These are phyloP conservation scores for Opisthocomus hoazin DNA, from an alignment of 2,113 vertebrate species.

Conservation along the genomic window DNA sequence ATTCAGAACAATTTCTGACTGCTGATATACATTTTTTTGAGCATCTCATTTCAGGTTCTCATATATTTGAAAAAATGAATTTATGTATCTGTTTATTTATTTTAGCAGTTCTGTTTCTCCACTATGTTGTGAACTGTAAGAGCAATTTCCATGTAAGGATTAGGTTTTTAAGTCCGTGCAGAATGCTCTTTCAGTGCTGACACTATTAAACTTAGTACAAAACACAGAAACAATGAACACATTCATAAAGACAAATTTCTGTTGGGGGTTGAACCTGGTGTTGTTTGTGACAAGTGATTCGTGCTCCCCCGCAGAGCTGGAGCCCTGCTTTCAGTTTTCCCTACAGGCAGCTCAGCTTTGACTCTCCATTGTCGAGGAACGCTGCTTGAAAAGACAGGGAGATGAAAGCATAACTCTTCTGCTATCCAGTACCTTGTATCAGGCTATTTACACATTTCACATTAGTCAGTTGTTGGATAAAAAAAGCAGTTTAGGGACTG, in stretches of 20 bases:
- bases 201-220: neutral
- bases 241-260: neutral
- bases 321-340: neutral
- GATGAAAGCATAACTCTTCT: neutral
- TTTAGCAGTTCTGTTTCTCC: neutral
- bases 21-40: too few species aligned
- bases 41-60: too few species aligned
- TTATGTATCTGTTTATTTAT: too few species aligned
- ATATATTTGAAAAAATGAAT: too few species aligned
- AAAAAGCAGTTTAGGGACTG: neutral
- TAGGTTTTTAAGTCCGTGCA: neutral
- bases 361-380: neutral
- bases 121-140: neutral
- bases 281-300: neutral
- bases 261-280: neutral
- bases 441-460: neutral
- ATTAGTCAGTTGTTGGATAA: neutral
- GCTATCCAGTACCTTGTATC: neutral
- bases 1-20: too few species aligned
- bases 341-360: neutral
- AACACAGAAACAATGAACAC: neutral
- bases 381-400: neutral
- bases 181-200: neutral
- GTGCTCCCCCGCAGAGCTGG: neutral
- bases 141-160: neutral